Evolutionary conservation across 2,888 invertebrate species (phyloP).

Genomic region (Papilio elwesi): DNA sequence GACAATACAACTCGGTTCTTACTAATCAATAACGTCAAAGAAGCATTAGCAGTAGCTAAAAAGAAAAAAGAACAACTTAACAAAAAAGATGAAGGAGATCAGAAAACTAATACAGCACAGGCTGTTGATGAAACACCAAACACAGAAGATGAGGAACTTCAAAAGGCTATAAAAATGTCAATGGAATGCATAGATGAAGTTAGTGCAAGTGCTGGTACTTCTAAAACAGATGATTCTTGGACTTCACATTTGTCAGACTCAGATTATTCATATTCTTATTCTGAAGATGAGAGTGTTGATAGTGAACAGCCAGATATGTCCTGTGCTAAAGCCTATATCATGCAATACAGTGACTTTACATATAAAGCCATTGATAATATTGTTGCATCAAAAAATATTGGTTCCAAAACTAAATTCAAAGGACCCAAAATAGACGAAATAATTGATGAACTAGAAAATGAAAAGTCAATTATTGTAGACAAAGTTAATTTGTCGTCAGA

Average conservation of each 20-base stretch:
- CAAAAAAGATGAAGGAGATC: slow-evolving; percentile 60
- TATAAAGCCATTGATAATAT: slow-evolving; percentile 87
- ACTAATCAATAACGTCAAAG: slow-evolving; percentile 88
- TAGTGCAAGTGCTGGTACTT: slow-evolving; percentile 58
- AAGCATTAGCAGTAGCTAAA: slow-evolving; percentile 83
- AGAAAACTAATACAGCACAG: slow-evolving; percentile 48
- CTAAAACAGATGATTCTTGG: slow-evolving; percentile 78
- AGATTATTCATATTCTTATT: slow-evolving; percentile 68
- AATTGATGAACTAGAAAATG: slow-evolving; percentile 67
- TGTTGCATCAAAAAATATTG: slow-evolving; percentile 60
- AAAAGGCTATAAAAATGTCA: slow-evolving; percentile 85
- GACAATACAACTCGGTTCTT: slow-evolving; percentile 89
- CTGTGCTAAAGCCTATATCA: slow-evolving; percentile 88
- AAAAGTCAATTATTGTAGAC: slow-evolving; percentile 68
- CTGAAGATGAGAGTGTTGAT: slow-evolving; percentile 73
- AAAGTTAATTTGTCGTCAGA: slow-evolving; percentile 66
- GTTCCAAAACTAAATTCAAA: slow-evolving; percentile 56
- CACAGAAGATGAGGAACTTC: slow-evolving; percentile 79
- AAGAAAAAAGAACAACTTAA: slow-evolving; percentile 60
- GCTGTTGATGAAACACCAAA: slow-evolving; percentile 43
- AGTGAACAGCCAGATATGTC: slow-evolving; percentile 74
- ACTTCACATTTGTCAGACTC: slow-evolving; percentile 72
- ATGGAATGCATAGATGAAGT: slow-evolving; percentile 73
- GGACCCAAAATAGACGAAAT: slow-evolving; percentile 61
- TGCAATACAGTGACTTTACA: slow-evolving; percentile 90